Base-by-base conservation (phyloP, 2,113 vertebrate species). In the Meleagris gallopavo region DNA sequence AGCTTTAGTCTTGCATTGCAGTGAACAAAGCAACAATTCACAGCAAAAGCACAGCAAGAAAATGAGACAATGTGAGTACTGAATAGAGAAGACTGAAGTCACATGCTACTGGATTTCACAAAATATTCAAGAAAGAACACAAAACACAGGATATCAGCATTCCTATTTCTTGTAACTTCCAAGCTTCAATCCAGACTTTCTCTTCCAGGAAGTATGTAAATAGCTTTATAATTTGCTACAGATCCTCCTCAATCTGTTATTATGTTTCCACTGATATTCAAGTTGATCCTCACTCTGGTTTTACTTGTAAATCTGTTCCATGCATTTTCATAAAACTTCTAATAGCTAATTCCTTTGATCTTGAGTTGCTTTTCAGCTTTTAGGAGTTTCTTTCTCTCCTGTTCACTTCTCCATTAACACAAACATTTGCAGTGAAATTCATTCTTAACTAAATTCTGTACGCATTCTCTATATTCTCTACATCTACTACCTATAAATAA, bases 201-300 rank as follows among this genome's bases (percentile, higher is more conserved):
- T 13, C 15, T 78, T 43, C 3, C 46, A 82, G 12, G 12, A 64
- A 73, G 62, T 14, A 66, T 0, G 71, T 12, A 71, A 85, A n/a
- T 10, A 0, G 5, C 21, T 45, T 58, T 1, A 29, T 1, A 52
- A 13, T 62, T 61, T 75, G 27, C 34, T 13, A n/a, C 32, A 5
- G 9, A 34, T 72, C 64, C 30, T 67, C 55, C 78, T 45, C 5
- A 43, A 27, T 5, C 1, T 45, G 10, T 3, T 13, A 8, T 41
- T 58, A 38, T 30, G 16, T 2, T 55, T 86, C 18, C 15, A 64
- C 58, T 34, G 70, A 43, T 17, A 58, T 3, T 62, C 6, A 1
- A 62, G 9, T 7, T 74, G 57, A 50, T 32, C 6, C 54, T 78
- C 43, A 43, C 36, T 58, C 14, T 41, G 12, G 46, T 77, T 78